Conservation (phyloP, 2,888 invertebrate genomes). For the Limnephilus marmoratus region DNA sequence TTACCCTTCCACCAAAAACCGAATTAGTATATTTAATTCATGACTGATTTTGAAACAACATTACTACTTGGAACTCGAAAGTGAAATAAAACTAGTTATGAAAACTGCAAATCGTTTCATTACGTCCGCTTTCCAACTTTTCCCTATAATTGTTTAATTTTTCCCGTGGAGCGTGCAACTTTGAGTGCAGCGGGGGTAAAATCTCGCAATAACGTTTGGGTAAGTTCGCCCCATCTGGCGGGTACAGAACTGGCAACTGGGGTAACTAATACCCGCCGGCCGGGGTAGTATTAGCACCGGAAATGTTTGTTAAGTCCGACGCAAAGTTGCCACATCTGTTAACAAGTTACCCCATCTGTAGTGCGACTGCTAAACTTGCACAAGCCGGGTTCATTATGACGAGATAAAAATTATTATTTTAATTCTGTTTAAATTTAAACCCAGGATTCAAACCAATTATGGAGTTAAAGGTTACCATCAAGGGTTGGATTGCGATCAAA, state of each 20-base stretch:
- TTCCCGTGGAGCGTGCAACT: not conserved
- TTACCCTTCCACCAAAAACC: too few relatives aligned
- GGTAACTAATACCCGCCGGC: not conserved
- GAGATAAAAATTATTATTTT: slow-evolving; percentile 15
- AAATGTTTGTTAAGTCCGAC: slow-evolving; percentile 15
- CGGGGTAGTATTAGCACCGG: slow-evolving; percentile 22
- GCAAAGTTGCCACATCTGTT: slow-evolving; percentile 39
- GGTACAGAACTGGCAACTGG: not conserved
- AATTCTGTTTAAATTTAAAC: too few relatives aligned
- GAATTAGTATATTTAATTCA: too few relatives aligned
- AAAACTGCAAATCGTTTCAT: not conserved
- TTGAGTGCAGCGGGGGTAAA: not conserved
- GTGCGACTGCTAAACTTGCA: not conserved
- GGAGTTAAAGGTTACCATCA: too few relatives aligned
- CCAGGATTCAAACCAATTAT: too few relatives aligned
- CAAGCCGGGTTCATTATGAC: not conserved
- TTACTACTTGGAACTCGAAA: not conserved
- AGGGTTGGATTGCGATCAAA: too few relatives aligned
- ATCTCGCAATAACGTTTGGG: not conserved
- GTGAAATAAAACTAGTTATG: not conserved
- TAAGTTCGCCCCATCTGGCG: not conserved
- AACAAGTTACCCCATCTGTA: slow-evolving; percentile 9
- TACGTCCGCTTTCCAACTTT: not conserved
- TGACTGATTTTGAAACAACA: not conserved
- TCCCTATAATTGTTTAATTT: not conserved